phyloP scores from a whole-genome alignment of 2,797 vertebrate genomes.

The Myripristis jacobus region DNA sequence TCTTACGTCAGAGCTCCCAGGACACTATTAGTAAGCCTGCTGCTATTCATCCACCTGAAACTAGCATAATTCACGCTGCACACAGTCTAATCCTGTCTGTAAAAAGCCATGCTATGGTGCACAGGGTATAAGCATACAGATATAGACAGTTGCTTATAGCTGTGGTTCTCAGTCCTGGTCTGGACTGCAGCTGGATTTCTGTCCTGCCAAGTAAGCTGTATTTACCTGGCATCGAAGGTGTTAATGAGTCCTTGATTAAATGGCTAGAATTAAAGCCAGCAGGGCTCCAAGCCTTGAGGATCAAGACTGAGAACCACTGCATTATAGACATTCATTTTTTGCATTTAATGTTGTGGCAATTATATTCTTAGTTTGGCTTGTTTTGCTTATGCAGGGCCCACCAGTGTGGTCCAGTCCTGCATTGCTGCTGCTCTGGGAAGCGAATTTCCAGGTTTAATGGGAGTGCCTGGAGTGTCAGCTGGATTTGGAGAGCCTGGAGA shows the following conservation, averaged over 20 bases:
- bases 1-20: conserved; percentile 85
- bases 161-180: no score
- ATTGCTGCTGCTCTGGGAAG: conserved; percentile 75
- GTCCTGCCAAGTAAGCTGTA: no score
- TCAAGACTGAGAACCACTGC: not conserved
- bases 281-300: not conserved
- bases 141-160: not conserved
- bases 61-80: conserved; percentile 7
- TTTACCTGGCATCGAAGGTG: no score
- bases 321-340: not conserved
- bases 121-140: not conserved
- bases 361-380: conserved; percentile 17
- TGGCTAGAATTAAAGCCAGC: not conserved
- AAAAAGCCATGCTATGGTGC: not conserved
- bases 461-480: conserved; percentile 70
- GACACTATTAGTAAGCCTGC: conserved; percentile 85
- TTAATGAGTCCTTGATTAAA: not conserved
- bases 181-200: no score
- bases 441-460: conserved; percentile 80
- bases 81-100: conserved; percentile 5
- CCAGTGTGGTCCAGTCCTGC: conserved; percentile 78
- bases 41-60: conserved; percentile 19
- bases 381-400: conserved; percentile 58
- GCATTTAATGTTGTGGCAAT: no score
- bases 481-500: conserved; percentile 77